These are phyloP conservation scores for Tyria jacobaeae DNA, from an alignment of 2,888 invertebrate genomes.

Conservation along the genomic window DNA sequence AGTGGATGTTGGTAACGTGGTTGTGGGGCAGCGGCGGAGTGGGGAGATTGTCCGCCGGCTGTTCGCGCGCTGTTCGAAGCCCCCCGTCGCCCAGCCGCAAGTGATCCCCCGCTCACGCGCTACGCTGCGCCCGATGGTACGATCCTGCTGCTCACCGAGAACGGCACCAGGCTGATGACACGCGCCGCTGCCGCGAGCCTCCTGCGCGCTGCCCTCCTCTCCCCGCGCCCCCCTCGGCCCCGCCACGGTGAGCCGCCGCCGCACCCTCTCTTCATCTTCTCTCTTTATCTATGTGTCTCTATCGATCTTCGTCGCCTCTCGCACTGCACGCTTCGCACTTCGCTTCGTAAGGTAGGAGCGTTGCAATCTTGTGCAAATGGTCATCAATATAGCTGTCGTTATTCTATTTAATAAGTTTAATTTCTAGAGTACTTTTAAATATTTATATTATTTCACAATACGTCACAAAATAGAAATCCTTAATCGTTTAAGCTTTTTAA, in stretches of 20 bases:
- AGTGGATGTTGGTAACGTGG: conserved; percentile 80
- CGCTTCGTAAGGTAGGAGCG: conserved; percentile 85
- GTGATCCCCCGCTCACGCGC: conserved; percentile 85
- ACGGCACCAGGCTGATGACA: conserved; percentile 87
- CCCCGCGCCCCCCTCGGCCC: conserved; percentile 84
- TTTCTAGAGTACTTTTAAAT: conserved; percentile 35
- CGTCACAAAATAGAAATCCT: conserved; percentile 36
- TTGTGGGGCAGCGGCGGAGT: conserved; percentile 84
- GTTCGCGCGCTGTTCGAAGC: conserved; percentile 85
- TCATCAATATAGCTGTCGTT: conserved; percentile 24
- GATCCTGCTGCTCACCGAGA: conserved; percentile 88
- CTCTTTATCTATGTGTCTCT: conserved; percentile 78
- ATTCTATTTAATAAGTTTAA: conserved; percentile 22
- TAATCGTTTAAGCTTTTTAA: conserved; percentile 38
- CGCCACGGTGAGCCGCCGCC: conserved; percentile 85
- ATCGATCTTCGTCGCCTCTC: conserved; percentile 82
- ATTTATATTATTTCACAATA: conserved; percentile 27
- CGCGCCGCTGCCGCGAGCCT: conserved; percentile 84
- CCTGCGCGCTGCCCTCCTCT: conserved; percentile 85
- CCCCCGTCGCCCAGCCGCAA: conserved; percentile 76
- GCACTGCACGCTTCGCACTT: conserved; percentile 84
- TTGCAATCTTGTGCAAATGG: conserved; percentile 47
- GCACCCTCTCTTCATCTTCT: conserved; percentile 77
- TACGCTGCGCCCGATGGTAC: conserved; percentile 88
- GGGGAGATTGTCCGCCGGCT: conserved; percentile 83